These are phyloP conservation scores for Eufriesea mexicana DNA, from an alignment of 1,140 invertebrate species.

Conservation along the genomic window DNA sequence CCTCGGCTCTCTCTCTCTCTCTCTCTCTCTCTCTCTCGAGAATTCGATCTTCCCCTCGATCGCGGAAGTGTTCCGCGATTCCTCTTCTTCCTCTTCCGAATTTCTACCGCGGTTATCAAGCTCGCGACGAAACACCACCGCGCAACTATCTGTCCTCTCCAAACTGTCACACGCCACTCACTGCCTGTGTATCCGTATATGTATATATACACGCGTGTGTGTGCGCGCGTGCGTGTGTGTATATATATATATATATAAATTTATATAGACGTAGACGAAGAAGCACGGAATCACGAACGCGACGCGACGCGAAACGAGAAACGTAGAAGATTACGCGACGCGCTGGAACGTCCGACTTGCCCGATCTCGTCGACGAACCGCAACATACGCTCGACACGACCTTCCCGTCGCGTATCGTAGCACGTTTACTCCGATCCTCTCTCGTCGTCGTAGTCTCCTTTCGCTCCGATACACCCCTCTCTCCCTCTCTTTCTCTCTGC, in stretches of 20 bases:
- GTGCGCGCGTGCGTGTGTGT: too few relatives aligned
- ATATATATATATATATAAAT: too few relatives aligned
- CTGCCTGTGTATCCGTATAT: not conserved
- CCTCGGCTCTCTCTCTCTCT: not conserved
- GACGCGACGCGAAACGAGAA: not conserved
- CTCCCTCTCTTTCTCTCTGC: not conserved
- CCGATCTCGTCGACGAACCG: conserved; percentile 13
- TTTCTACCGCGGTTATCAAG: too few relatives aligned
- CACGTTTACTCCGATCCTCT: conserved; percentile 6
- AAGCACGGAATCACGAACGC: not conserved
- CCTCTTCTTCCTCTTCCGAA: not conserved
- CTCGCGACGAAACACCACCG: not conserved
- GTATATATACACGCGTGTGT: too few relatives aligned
- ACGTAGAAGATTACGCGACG: not conserved
- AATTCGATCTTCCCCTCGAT: conserved; percentile 17
- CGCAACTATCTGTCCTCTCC: not conserved
- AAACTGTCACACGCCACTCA: conserved; percentile 44
- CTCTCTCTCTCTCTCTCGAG: not conserved
- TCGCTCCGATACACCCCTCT: conserved; percentile 14
- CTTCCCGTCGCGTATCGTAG: conserved; percentile 13
- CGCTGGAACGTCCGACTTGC: not conserved
- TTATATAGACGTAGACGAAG: not conserved
- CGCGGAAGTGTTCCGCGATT: too few relatives aligned
- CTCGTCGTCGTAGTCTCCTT: not conserved
- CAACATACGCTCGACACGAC: not conserved